Conservation (phyloP, 1,140 invertebrate genomes). For the Eueides isabella region DNA sequence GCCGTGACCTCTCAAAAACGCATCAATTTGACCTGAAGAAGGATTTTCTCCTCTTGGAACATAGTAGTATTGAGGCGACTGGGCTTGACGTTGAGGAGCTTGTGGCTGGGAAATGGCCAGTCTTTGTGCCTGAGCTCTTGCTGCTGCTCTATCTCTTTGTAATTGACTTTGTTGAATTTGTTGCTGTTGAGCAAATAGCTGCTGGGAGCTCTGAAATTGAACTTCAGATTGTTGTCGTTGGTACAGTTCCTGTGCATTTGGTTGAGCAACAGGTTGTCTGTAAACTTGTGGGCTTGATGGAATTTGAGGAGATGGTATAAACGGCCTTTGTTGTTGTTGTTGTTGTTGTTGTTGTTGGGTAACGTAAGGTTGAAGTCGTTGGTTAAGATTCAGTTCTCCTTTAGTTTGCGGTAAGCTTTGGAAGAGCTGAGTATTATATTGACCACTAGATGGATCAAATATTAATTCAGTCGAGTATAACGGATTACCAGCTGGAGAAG, state of each 20-base stretch:
- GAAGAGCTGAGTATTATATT: constrained; percentile 91
- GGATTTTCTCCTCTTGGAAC: constrained; percentile 82
- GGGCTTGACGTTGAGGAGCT: constrained; percentile 57
- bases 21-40: constrained; percentile 89
- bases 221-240: constrained; percentile 87
- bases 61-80: constrained; percentile 84
- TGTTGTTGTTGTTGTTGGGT: constrained; percentile 83
- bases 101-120: constrained; percentile 71
- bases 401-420: constrained; percentile 88
- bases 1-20: constrained; percentile 89
- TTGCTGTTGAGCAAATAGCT: constrained; percentile 88
- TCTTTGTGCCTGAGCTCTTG: constrained; percentile 77
- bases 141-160: constrained; percentile 77
- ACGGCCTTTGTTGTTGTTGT: constrained; percentile 75
- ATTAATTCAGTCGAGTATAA: constrained; percentile 90
- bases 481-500: constrained; percentile 80
- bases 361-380: constrained; percentile 89
- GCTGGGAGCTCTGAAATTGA: constrained; percentile 87
- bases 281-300: constrained; percentile 70
- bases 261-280: constrained; percentile 72
- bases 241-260: constrained; percentile 85
- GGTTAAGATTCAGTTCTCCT: constrained; percentile 87
- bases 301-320: constrained; percentile 77
- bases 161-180: constrained; percentile 84
- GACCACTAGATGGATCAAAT: constrained; percentile 89